These are phyloP conservation scores for Pocillopora grandis DNA, from an alignment of 92 coral and sea anemone species.

Conservation along the genomic window DNA sequence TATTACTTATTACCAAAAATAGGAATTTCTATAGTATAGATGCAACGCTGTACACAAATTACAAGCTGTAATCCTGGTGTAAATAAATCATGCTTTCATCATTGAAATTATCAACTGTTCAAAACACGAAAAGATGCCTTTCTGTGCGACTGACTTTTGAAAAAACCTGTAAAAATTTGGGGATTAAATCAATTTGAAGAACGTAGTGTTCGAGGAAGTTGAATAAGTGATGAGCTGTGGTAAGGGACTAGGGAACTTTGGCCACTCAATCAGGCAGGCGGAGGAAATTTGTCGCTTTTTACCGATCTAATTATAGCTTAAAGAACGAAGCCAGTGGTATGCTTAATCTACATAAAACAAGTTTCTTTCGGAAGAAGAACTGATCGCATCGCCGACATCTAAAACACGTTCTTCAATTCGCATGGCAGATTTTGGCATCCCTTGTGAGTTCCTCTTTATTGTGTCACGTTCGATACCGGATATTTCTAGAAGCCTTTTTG, in stretches of 20 bases:
- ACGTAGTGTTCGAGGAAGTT: background rate
- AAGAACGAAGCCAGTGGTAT: background rate
- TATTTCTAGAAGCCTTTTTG: constrained; percentile 5
- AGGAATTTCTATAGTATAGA: background rate
- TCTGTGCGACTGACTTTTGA: too few species aligned
- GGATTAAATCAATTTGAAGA: too few species aligned
- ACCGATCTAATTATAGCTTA: background rate
- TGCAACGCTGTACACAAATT: background rate
- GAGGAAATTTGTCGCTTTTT: background rate
- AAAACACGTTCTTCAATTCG: constrained; percentile 15
- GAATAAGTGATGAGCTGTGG: background rate
- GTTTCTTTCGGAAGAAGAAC: constrained; percentile 21
- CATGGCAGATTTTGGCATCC: constrained; percentile 25
- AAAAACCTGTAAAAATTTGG: too few species aligned
- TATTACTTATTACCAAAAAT: constrained; percentile 19
- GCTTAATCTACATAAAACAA: background rate
- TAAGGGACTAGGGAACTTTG: background rate
- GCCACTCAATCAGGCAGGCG: background rate
- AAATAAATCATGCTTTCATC: too few species aligned
- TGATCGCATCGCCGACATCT: constrained; percentile 15
- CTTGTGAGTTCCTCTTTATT: background rate
- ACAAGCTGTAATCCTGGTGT: too few species aligned
- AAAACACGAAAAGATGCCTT: too few species aligned
- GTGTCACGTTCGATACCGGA: constrained; percentile 36
- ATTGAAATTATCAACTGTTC: too few species aligned